Base-by-base conservation (phyloP, 2,888 invertebrate genomes). In the Rosalia funebris region DNA sequence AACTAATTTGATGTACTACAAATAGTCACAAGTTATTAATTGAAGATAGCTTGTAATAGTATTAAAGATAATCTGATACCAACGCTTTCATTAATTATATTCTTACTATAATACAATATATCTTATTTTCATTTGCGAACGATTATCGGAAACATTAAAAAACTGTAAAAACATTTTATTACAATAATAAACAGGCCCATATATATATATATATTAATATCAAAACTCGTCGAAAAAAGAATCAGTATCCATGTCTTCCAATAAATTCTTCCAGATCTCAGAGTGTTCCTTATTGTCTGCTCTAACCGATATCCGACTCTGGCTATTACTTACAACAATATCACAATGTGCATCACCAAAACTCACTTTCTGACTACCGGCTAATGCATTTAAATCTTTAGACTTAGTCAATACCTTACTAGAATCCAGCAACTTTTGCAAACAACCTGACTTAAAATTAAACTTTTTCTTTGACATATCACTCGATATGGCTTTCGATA, bases 211-310 rank as follows among this genome's bases (percentile, higher is more conserved):
- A n/a, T n/a, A n/a, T n/a, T n/a, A n/a, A n/a, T n/a, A 45, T 72
- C 57, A 75, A 71, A 76, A 75, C 50, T 76, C 76, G 44, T 71
- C 74, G 64, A 76, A 75, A 15, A 76, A 68, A 19, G 65, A 63
- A 66, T 69, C 70, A 11, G 71, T 58, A 69, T 77, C 76, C 11
- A 76, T 57, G 32, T 72, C 75, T 42, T 71, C 70, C 34, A 77
- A 68, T 25, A 71, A 42, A 57, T 65, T 69, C 58, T 72, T 66
- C 63, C 72, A 70, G 46, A 74, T 68, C 41, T 68, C 63, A 17
- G 57, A 65, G 45, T 75, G 62, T 50, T 74, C 73, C 48, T 52
- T 36, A 32, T 53, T 62, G 11, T 69, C 57, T 42, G 57, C 41
- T 57, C 63, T 63, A 11, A 69, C 42, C 19, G 63, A 64, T 31